Evolutionary conservation across 2,888 invertebrate species (phyloP).

Genomic region (Hirtodrosophila alboralis): DNA sequence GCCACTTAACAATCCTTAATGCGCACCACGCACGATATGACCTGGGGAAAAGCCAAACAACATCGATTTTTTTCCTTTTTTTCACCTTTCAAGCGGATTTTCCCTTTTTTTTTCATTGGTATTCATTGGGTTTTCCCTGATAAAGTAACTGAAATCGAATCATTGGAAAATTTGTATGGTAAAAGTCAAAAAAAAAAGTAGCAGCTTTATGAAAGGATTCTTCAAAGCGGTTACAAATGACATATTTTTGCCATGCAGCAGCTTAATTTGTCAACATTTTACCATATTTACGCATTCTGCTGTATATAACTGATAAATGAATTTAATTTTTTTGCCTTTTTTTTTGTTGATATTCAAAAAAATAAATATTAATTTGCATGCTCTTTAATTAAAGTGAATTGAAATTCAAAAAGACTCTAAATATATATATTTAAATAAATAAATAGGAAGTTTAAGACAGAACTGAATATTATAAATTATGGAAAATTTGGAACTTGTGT

Average conservation of each 20-base stretch:
- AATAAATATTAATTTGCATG: background rate
- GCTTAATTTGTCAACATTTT: slow-evolving; percentile 25
- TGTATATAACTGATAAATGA: slow-evolving; percentile 52
- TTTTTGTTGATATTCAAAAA: background rate
- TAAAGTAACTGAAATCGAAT: slow-evolving; percentile 61
- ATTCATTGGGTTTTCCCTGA: slow-evolving; percentile 41
- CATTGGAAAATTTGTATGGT: slow-evolving; percentile 51
- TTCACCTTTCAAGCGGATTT: slow-evolving; percentile 45
- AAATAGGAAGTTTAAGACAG: too few species aligned
- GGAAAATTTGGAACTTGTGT: too few species aligned
- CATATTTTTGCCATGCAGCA: slow-evolving; percentile 24
- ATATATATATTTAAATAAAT: too few species aligned
- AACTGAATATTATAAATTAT: too few species aligned
- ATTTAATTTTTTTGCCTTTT: slow-evolving; percentile 18
- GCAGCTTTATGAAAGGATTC: slow-evolving; percentile 32
- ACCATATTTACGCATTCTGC: slow-evolving; percentile 14
- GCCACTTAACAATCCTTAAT: slow-evolving; percentile 36
- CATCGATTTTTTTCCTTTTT: slow-evolving; percentile 55
- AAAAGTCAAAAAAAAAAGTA: slow-evolving; percentile 37
- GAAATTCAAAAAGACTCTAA: too few species aligned
- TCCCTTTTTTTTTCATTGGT: slow-evolving; percentile 31
- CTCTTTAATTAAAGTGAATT: too few species aligned
- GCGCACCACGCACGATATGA: slow-evolving; percentile 40
- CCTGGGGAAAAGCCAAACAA: slow-evolving; percentile 39
- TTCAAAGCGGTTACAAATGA: slow-evolving; percentile 31